Evolutionary conservation across 2,797 vertebrate genomes (phyloP).

Genomic region (Paguma larvata): DNA sequence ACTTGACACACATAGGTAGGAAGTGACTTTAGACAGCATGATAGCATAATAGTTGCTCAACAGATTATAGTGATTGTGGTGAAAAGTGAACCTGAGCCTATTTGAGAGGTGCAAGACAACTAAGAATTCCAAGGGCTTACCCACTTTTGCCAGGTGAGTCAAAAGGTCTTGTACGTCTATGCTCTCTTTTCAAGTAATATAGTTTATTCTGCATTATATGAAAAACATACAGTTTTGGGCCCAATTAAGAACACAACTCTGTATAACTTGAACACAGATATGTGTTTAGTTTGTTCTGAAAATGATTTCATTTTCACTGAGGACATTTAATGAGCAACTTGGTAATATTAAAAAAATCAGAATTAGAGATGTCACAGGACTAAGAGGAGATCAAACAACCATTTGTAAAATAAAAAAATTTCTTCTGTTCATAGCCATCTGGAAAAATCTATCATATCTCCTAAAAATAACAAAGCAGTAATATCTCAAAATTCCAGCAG

Average conservation of each 20-base stretch:
- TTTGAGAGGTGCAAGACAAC: background rate
- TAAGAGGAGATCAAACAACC: slow-evolving; percentile 29
- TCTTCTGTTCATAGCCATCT: slow-evolving; percentile 59
- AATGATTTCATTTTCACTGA: slow-evolving; percentile 58
- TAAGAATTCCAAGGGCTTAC: slow-evolving; percentile 8
- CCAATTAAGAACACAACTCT: background rate
- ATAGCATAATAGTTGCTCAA: background rate
- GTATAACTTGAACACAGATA: slow-evolving; percentile 37
- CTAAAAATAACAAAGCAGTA: slow-evolving; percentile 65
- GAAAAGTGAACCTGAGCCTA: slow-evolving; percentile 12
- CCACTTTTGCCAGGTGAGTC: background rate
- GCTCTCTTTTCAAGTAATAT: slow-evolving; percentile 54
- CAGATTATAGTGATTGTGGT: background rate
- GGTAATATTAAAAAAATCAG: slow-evolving; percentile 20
- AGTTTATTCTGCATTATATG: slow-evolving; percentile 33
- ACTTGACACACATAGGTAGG: background rate
- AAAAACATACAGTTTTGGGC: slow-evolving; percentile 49
- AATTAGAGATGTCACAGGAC: slow-evolving; percentile 55
- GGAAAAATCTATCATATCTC: slow-evolving; percentile 41
- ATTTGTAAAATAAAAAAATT: slow-evolving; percentile 59
- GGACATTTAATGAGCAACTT: slow-evolving; percentile 42
- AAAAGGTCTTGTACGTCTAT: slow-evolving; percentile 23
- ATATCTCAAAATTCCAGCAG: slow-evolving; percentile 49
- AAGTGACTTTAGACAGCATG: slow-evolving; percentile 1
- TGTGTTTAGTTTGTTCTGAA: slow-evolving; percentile 37